Evolutionary conservation across 2,888 invertebrate species (phyloP).

Genomic region (Gastrophysa polygoni): DNA sequence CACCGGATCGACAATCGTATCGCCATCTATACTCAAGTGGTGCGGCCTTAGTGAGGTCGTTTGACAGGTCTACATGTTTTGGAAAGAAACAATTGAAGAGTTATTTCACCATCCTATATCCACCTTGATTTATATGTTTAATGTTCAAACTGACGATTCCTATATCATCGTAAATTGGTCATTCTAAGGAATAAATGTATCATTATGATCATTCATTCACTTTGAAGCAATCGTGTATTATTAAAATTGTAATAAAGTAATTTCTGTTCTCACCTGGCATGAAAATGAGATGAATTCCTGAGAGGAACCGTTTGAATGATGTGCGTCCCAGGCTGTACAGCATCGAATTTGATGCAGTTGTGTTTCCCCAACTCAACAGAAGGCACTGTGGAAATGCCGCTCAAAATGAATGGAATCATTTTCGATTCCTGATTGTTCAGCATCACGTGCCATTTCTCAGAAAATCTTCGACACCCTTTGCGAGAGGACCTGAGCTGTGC

Average conservation of each 20-base stretch:
- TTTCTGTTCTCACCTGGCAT: constrained; percentile 48
- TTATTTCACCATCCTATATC: too few relatives aligned
- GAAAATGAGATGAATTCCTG: constrained; percentile 55
- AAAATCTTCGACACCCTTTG: constrained; percentile 45
- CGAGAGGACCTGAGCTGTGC: constrained; percentile 52
- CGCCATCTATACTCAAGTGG: too few relatives aligned
- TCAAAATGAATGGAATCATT: constrained; percentile 52
- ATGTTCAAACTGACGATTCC: too few relatives aligned
- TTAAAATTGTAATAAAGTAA: constrained; percentile 32
- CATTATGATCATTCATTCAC: too few relatives aligned
- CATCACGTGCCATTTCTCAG: constrained; percentile 58
- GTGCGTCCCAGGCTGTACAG: constrained; percentile 54
- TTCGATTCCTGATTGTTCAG: constrained; percentile 55
- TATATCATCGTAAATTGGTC: too few relatives aligned
- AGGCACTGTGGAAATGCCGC: constrained; percentile 55
- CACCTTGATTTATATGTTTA: too few relatives aligned
- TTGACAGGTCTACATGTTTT: too few relatives aligned
- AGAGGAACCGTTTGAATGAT: constrained; percentile 47
- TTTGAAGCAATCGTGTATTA: too few relatives aligned
- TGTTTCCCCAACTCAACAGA: constrained; percentile 46
- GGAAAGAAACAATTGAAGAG: too few relatives aligned
- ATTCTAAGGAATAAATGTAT: too few relatives aligned
- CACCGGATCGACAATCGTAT: too few relatives aligned
- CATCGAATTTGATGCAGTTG: constrained; percentile 51
- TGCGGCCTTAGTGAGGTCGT: too few relatives aligned